phyloP scores from a whole-genome alignment of 1,140 invertebrate genomes.

The Apis florea region DNA sequence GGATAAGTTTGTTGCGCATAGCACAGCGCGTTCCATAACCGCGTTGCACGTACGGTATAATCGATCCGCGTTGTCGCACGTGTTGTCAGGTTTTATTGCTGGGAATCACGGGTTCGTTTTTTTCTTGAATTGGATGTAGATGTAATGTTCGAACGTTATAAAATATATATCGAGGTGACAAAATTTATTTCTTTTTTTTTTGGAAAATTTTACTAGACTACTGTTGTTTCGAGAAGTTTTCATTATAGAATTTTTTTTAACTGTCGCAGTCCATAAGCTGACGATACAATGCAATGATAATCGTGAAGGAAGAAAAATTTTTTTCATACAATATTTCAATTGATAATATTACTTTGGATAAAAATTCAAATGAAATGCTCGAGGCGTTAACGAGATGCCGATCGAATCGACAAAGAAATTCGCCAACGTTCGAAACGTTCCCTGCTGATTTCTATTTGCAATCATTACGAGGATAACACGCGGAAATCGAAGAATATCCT shows the following conservation, averaged over 20 bases:
- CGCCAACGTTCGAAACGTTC: not conserved
- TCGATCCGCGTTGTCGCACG: not conserved
- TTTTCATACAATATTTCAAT: not conserved
- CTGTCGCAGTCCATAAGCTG: no score
- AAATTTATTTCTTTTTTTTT: no score
- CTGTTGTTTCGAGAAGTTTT: no score
- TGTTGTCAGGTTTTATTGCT: not conserved
- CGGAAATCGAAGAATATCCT: constrained; percentile 48
- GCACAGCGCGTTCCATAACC: no score
- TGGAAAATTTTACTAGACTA: no score
- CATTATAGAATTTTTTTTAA: no score
- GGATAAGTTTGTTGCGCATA: not conserved
- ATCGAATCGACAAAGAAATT: not conserved
- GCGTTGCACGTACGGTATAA: not conserved
- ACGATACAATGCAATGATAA: no score
- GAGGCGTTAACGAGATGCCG: not conserved
- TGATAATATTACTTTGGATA: not conserved
- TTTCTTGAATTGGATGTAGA: no score
- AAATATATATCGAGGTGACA: no score
- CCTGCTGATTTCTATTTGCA: constrained; percentile 54
- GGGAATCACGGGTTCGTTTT: not conserved
- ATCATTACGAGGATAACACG: constrained; percentile 38
- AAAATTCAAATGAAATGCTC: not conserved
- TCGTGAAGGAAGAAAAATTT: no score
- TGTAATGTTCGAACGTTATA: no score